phyloP scores from a whole-genome alignment of 1,140 invertebrate species.

The Leptoteleia sp. region DNA sequence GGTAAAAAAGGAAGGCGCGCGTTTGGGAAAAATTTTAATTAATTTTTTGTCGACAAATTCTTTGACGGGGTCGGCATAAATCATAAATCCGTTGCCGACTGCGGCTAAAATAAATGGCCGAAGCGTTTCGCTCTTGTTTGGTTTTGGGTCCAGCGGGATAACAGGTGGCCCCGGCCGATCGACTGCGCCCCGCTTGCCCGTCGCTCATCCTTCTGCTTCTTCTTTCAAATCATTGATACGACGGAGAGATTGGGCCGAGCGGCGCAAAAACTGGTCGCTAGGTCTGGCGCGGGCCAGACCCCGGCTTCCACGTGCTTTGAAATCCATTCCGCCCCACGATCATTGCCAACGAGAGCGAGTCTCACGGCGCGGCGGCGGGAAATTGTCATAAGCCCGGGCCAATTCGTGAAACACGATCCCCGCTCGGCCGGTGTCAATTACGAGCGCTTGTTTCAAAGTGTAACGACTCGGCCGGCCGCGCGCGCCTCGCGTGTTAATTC shows the following conservation, averaged over 20 bases:
- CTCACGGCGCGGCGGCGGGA: constrained; percentile 9
- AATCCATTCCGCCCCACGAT: constrained; percentile 43
- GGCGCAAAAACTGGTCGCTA: constrained; percentile 54
- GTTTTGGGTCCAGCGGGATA: constrained; percentile 16
- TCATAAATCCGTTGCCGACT: constrained; percentile 53
- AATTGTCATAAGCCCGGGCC: constrained; percentile 20
- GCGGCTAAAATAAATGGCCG: constrained; percentile 8
- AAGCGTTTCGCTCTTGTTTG: constrained; percentile 42
- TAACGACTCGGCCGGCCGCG: no score
- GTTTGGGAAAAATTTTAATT: constrained; percentile 51
- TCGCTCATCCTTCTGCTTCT: constrained; percentile 13
- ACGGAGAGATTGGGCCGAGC: constrained; percentile 39
- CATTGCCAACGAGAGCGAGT: no score
- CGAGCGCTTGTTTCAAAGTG: no score
- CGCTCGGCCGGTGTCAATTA: no score
- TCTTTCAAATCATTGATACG: constrained; percentile 62
- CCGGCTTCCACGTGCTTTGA: constrained; percentile 42
- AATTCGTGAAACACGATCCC: constrained; percentile 47
- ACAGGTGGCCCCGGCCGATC: constrained; percentile 57
- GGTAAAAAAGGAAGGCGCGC: no score
- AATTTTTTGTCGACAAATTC: constrained; percentile 44
- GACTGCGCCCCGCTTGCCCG: constrained; percentile 17
- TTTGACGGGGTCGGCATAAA: constrained; percentile 30
- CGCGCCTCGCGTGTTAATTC: no score
- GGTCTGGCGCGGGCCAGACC: constrained; percentile 5